A percentile compares a stretch with the other conserved stretches of the same genome.
phyloP scores from a whole-genome alignment of 2,797 vertebrate genomes.

The Novumbra hubbsi region DNA sequence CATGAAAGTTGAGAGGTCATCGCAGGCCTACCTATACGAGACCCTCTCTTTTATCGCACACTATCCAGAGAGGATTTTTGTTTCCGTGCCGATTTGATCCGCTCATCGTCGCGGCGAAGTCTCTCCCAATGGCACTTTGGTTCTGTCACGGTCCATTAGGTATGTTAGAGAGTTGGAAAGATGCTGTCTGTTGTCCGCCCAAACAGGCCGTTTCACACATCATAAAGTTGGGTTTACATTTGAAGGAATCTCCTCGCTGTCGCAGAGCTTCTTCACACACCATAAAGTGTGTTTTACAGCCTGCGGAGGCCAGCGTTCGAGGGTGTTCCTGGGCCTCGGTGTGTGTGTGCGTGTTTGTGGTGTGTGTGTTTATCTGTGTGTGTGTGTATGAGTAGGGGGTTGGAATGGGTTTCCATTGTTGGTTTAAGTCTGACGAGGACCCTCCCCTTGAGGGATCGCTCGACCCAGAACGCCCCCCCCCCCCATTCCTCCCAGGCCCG shows the following conservation, averaged over 20 bases:
- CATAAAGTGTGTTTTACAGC: constrained; percentile 18
- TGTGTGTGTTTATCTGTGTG: background rate
- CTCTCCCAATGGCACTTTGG: background rate
- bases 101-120: background rate
- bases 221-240: constrained; percentile 14
- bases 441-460: too few relatives aligned
- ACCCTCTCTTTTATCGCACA: too few relatives aligned
- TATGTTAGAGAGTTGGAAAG: background rate
- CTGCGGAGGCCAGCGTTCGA: background rate
- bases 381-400: background rate
- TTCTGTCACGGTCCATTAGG: background rate
- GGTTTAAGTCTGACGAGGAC: constrained; percentile 32
- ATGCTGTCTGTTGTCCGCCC: background rate
- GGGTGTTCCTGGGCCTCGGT: too few relatives aligned
- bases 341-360: background rate
- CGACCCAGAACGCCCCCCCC: too few relatives aligned
- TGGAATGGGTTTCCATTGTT: constrained; percentile 1
- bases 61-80: too few relatives aligned
- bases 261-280: constrained; percentile 10
- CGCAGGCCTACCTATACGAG: too few relatives aligned
- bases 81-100: too few relatives aligned
- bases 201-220: constrained; percentile 16
- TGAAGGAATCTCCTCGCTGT: background rate
- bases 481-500: too few relatives aligned
- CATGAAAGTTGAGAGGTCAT: too few relatives aligned